A percentile compares a stretch with the other conserved stretches of the same genome.
Conservation (phyloP, 2,797 vertebrate species). For the Fistularia tabacaria region DNA sequence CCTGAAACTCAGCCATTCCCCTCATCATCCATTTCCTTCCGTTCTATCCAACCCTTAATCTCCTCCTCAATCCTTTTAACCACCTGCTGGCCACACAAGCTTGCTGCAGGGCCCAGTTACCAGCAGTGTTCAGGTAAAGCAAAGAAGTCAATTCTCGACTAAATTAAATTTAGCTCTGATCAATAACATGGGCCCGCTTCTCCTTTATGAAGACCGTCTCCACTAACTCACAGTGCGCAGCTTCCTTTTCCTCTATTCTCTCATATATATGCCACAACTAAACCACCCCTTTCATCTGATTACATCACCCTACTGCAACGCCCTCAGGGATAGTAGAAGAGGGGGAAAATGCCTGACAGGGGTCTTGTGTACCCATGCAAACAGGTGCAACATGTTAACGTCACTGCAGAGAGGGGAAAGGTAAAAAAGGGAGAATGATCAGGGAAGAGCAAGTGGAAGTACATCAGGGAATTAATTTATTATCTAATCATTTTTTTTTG, state of each 20-base stretch:
- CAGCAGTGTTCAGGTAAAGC: conserved; percentile 63
- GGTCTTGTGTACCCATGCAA: conserved; percentile 75
- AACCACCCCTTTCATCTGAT: conserved; percentile 77
- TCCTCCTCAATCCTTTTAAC: conserved; percentile 61
- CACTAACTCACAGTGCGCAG: conserved; percentile 47
- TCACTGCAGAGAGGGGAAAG: conserved; percentile 57
- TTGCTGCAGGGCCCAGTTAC: conserved; percentile 60
- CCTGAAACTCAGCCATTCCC: conserved; percentile 61
- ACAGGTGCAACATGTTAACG: conserved; percentile 74
- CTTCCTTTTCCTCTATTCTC: conserved; percentile 47
- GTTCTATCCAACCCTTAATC: conserved; percentile 69
- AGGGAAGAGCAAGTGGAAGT: conserved; percentile 44
- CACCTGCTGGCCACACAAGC: conserved; percentile 65
- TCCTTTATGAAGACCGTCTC: conserved; percentile 53
- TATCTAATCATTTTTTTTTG: conserved; percentile 73
- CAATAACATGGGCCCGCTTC: conserved; percentile 63
- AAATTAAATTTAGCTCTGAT: conserved; percentile 76
- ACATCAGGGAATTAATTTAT: conserved; percentile 72
- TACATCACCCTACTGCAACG: conserved; percentile 78
- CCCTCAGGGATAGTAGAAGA: conserved; percentile 61
- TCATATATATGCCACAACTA: conserved; percentile 60
- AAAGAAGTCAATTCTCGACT: conserved; percentile 72
- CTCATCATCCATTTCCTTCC: conserved; percentile 66
- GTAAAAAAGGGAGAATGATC: conserved; percentile 18
- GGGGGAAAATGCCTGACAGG: conserved; percentile 67